A percentile compares a stretch with the other conserved stretches of the same genome.
Conservation (phyloP, 1,140 invertebrate genomes). For the Trissolcus basalis region DNA sequence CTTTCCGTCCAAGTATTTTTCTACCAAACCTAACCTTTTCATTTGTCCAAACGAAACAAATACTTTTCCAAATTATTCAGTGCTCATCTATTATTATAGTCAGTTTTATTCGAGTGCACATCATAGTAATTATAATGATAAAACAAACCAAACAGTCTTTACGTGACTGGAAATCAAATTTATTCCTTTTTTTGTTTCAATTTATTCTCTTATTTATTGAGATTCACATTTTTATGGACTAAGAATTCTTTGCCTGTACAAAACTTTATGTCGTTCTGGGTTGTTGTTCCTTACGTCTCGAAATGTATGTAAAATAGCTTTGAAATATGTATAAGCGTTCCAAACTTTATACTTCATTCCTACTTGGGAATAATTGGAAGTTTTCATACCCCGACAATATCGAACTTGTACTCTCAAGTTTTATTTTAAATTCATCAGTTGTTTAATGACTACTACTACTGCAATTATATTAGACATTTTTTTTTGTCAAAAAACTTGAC, state of each 20-base stretch:
- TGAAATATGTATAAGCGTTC: constrained; percentile 7
- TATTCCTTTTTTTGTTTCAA: too few species aligned
- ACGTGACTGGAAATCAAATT: too few species aligned
- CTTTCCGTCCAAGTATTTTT: constrained; percentile 8
- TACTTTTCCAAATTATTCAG: constrained; percentile 19
- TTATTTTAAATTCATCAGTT: too few species aligned
- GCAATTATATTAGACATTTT: too few species aligned
- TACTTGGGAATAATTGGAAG: background rate
- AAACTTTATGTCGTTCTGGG: too few species aligned
- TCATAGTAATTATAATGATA: constrained; percentile 37
- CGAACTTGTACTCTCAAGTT: too few species aligned
- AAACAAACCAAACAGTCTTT: constrained; percentile 8
- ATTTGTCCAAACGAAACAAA: constrained; percentile 20
- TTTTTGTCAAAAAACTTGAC: too few species aligned
- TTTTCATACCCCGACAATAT: too few species aligned
- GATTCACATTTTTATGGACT: too few species aligned
- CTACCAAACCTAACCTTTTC: constrained; percentile 35
- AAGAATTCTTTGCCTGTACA: too few species aligned
- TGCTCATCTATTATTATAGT: constrained; percentile 17
- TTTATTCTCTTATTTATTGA: too few species aligned
- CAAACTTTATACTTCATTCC: background rate
- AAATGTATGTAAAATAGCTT: constrained; percentile 2
- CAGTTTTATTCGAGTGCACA: constrained; percentile 24
- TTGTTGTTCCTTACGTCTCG: constrained; percentile 15
- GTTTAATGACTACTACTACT: too few species aligned